These are phyloP conservation scores for Buphagus erythrorhynchus DNA, from an alignment of 2,797 vertebrate species.

Conservation along the genomic window DNA sequence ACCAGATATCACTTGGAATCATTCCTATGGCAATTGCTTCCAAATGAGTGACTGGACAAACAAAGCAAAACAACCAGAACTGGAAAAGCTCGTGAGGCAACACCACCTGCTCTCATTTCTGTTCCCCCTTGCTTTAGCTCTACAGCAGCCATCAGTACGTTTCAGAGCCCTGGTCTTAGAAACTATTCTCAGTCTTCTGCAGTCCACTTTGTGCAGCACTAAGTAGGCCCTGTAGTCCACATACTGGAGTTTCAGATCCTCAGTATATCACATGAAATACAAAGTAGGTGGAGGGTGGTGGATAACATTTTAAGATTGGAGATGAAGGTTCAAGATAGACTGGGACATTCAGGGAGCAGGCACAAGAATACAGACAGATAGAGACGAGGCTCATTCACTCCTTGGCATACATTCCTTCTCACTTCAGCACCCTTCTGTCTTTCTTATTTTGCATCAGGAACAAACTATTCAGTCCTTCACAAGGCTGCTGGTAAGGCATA, in stretches of 20 bases:
- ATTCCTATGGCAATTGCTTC: conserved; percentile 68
- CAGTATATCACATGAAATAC: not conserved
- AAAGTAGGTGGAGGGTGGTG: not conserved
- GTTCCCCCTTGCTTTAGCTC: not conserved
- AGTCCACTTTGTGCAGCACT: not conserved
- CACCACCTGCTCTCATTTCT: conserved; percentile 51
- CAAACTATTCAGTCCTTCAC: not conserved
- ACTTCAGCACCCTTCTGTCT: not conserved
- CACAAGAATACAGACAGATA: not conserved
- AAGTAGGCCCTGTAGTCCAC: not conserved
- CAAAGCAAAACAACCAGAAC: not conserved
- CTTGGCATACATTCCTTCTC: not conserved
- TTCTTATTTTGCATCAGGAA: not conserved
- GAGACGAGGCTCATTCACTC: not conserved
- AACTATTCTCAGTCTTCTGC: not conserved
- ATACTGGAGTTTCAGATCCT: not conserved
- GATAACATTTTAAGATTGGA: not conserved
- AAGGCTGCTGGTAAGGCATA: not conserved
- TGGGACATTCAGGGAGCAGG: not conserved
- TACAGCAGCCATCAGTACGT: not conserved
- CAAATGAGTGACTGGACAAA: conserved; percentile 61
- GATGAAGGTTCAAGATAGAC: not conserved
- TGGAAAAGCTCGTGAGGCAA: conserved; percentile 4
- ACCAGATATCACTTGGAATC: conserved; percentile 49
- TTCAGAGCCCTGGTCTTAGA: not conserved